Percentiles rank a stretch among this genome's conserved stretches.
phyloP scores from a whole-genome alignment of 2,797 vertebrate species.

The Takifugu ocellatus region DNA sequence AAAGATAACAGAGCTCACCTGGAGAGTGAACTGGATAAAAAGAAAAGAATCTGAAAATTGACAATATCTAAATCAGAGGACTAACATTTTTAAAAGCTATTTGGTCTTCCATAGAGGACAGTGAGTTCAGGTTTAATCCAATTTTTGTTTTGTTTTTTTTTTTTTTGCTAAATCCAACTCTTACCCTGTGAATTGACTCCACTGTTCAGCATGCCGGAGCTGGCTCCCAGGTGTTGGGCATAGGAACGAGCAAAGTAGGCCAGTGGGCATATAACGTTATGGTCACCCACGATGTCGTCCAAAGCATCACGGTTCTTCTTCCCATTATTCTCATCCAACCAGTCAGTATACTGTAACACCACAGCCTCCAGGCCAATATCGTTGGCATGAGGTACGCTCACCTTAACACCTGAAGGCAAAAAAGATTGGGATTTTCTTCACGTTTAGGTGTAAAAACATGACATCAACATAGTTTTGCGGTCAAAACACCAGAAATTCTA shows the following conservation, averaged over 20 bases:
- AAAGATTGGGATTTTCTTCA: not conserved
- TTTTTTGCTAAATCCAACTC: not conserved
- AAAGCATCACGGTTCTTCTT: constrained; percentile 86
- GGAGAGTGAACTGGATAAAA: no score
- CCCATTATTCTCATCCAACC: constrained; percentile 86
- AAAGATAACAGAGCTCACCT: no score
- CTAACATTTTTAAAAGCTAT: no score
- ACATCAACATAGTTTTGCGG: no score
- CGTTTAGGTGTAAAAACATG: no score
- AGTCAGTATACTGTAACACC: constrained; percentile 91
- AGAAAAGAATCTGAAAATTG: no score
- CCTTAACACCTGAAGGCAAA: constrained; percentile 73
- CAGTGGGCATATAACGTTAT: constrained; percentile 90
- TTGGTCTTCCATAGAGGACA: no score
- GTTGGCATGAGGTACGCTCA: constrained; percentile 88
- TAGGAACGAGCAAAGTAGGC: constrained; percentile 82
- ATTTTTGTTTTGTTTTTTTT: not conserved
- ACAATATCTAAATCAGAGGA: no score
- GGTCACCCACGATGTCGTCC: constrained; percentile 91
- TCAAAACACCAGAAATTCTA: not conserved
- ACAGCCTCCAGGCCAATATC: constrained; percentile 90
- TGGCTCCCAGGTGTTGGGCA: constrained; percentile 66
- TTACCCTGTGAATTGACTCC: constrained; percentile 68
- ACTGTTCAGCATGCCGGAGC: constrained; percentile 56
- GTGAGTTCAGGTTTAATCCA: no score